Conservation (phyloP, 30 jellyfish, hydroid and myxozoan genomes). For the Chrysaora quinquecirrha region DNA sequence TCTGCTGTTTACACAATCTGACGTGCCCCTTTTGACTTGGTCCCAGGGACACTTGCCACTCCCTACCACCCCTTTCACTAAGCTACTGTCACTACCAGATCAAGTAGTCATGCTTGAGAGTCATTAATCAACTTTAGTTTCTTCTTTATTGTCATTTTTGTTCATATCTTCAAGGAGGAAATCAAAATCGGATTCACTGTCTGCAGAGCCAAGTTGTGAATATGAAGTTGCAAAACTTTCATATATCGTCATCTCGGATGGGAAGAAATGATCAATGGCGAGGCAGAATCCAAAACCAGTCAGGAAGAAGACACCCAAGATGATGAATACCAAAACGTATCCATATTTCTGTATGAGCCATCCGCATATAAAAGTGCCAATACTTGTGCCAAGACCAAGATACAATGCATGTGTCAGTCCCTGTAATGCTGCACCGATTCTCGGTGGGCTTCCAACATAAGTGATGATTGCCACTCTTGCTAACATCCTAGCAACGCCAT, state of each 20-base stretch:
- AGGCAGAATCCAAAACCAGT: constrained; percentile 73
- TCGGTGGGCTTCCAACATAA: constrained; percentile 89
- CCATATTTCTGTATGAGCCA: constrained; percentile 66
- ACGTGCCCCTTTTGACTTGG: too few relatives aligned
- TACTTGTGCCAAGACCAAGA: constrained; percentile 82
- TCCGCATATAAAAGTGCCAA: constrained; percentile 80
- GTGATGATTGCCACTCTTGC: constrained; percentile 70
- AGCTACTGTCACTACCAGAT: too few relatives aligned
- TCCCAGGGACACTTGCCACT: too few relatives aligned
- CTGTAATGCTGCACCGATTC: constrained; percentile 89
- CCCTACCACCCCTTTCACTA: too few relatives aligned
- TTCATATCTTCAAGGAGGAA: constrained; percentile 43
- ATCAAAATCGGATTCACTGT: constrained; percentile 62
- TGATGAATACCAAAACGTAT: constrained; percentile 57
- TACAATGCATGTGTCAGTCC: constrained; percentile 83
- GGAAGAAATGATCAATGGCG: constrained; percentile 61
- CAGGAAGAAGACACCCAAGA: constrained; percentile 64
- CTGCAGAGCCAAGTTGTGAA: constrained; percentile 18
- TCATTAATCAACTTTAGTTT: not conserved
- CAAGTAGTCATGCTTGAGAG: too few relatives aligned
- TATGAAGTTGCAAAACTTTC: constrained; percentile 49
- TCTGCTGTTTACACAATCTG: too few relatives aligned
- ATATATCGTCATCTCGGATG: constrained; percentile 57
- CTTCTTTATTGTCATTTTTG: not conserved
- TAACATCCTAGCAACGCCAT: constrained; percentile 70